A percentile compares a stretch with the other conserved stretches of the same genome.
Conservation (phyloP, 2,113 vertebrate genomes). For the Meles meles region DNA sequence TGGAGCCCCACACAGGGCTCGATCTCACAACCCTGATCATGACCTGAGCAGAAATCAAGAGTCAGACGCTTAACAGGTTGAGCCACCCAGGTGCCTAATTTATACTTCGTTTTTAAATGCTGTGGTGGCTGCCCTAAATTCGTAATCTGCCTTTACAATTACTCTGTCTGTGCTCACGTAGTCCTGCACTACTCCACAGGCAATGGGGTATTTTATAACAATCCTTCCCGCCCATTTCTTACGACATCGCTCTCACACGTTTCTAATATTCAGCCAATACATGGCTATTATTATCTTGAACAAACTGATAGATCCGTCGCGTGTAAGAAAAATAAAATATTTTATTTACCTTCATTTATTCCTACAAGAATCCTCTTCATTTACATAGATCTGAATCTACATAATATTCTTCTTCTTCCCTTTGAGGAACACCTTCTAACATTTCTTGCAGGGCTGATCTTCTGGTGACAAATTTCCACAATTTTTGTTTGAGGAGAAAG, state of each 20-base stretch:
- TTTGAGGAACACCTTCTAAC: background rate
- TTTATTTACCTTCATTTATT: background rate
- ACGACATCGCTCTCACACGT: too few species aligned
- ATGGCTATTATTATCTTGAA: background rate
- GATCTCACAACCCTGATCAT: background rate
- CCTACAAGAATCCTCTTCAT: background rate
- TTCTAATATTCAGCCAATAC: background rate
- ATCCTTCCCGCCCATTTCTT: background rate
- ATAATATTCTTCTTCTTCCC: background rate
- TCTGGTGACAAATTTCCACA: background rate
- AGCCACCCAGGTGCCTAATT: background rate
- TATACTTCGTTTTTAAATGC: background rate
- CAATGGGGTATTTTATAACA: background rate
- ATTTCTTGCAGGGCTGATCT: background rate
- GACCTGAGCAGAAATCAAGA: background rate
- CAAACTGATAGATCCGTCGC: background rate
- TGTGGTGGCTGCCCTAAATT: background rate
- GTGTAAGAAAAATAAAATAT: background rate
- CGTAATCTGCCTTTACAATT: background rate
- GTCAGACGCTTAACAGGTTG: background rate
- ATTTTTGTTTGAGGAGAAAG: background rate
- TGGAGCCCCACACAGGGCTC: background rate
- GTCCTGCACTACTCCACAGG: too few species aligned
- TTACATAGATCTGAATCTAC: background rate
- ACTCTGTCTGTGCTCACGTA: background rate